Percentiles rank a stretch among this genome's conserved stretches.
Evolutionary conservation across 2,888 invertebrate species (phyloP).

Genomic region (Hirtodrosophila histrioides): DNA sequence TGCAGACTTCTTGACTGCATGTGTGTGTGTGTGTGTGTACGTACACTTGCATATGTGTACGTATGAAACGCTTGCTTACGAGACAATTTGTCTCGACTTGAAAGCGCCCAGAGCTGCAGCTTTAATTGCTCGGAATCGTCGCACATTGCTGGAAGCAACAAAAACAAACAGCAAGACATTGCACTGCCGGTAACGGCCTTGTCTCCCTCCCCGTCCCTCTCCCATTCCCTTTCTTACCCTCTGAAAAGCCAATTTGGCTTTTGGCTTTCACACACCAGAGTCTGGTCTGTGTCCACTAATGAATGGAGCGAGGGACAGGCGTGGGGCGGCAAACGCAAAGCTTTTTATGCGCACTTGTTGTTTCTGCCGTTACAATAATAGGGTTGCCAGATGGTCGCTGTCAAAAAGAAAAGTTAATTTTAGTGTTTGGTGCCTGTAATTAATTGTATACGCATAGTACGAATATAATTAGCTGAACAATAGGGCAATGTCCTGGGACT

Average conservation of each 20-base stretch:
- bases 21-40: slow-evolving; percentile 15
- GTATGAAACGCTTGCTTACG: slow-evolving; percentile 1
- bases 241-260: slow-evolving; percentile 41
- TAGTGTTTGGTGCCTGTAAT: neutral
- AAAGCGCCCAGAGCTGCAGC: slow-evolving; percentile 29
- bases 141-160: slow-evolving; percentile 19
- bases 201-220: neutral
- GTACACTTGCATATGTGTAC: neutral
- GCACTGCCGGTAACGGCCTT: slow-evolving; percentile 17
- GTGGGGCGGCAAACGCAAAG: slow-evolving; percentile 6
- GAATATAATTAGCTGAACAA: no score
- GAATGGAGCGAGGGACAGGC: neutral
- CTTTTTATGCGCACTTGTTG: slow-evolving; percentile 42
- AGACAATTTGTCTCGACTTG: slow-evolving; percentile 42
- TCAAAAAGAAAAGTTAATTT: neutral
- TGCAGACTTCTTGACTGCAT: slow-evolving; percentile 1
- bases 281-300: neutral
- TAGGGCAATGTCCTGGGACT: no score
- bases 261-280: slow-evolving; percentile 21
- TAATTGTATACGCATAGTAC: no score
- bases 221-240: neutral
- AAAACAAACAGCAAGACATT: slow-evolving; percentile 17
- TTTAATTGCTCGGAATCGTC: slow-evolving; percentile 59
- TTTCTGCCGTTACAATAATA: slow-evolving; percentile 2
- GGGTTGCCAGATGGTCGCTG: slow-evolving; percentile 14